Evolutionary conservation across 1,140 invertebrate genomes (phyloP).

Genomic region (Leguminivora glycinivorella): DNA sequence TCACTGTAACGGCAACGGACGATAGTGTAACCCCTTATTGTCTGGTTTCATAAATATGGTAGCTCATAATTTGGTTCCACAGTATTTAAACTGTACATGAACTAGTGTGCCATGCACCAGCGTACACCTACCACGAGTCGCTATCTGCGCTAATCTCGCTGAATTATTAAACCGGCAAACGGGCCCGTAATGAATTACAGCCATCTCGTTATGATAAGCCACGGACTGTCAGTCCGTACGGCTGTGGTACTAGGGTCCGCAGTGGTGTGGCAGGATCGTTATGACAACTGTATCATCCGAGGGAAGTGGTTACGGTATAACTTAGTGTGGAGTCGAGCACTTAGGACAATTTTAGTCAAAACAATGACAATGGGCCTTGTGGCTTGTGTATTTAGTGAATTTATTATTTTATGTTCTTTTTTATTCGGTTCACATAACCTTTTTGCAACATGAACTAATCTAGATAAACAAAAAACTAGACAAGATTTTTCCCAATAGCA

Average conservation of each 20-base stretch:
- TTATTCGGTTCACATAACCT: no score
- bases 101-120: background rate
- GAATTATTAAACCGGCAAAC: slow-evolving; percentile 9
- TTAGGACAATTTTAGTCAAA: background rate
- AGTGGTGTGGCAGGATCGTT: background rate
- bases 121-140: background rate
- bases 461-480: no score
- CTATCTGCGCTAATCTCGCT: slow-evolving; percentile 9
- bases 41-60: no score
- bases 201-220: slow-evolving; percentile 9
- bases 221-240: background rate
- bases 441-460: no score
- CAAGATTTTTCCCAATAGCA: no score
- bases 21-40: no score
- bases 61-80: no score
- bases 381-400: no score
- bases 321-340: background rate
- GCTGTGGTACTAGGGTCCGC: background rate
- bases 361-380: no score
- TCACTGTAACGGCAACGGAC: no score
- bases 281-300: background rate
- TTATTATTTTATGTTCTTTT: no score
- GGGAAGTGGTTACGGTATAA: background rate
- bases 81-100: no score
- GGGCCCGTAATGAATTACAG: slow-evolving; percentile 12